Percentiles rank a stretch among this genome's conserved stretches.
phyloP scores from a whole-genome alignment of 2,113 vertebrate species.

The Neogobius melanostomus region DNA sequence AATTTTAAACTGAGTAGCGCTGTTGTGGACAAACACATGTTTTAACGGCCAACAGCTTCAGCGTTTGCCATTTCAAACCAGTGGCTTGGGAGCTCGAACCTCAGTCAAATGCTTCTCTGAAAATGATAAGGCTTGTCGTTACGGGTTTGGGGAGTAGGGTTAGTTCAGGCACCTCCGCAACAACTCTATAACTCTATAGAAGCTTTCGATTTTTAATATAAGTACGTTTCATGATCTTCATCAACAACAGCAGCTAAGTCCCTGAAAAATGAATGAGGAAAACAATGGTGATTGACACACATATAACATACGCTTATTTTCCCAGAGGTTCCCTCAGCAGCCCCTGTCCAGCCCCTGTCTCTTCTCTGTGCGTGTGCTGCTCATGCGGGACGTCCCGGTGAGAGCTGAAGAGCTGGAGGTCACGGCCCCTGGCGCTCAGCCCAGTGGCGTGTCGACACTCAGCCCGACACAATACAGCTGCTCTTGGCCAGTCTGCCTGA shows the following conservation, averaged over 20 bases:
- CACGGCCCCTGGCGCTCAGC: constrained; percentile 24
- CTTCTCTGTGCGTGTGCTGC: constrained; percentile 22
- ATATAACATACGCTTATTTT: neutral
- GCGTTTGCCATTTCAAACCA: too few species aligned
- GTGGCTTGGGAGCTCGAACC: too few species aligned
- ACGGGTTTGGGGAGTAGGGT: too few species aligned
- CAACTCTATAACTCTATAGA: too few species aligned
- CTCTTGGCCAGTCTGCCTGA: constrained; percentile 21
- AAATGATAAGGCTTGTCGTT: too few species aligned
- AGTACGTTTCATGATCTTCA: neutral
- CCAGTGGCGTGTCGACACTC: constrained; percentile 26
- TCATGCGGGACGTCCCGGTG: constrained; percentile 43
- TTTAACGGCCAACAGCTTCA: too few species aligned
- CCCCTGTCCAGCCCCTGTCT: constrained; percentile 22
- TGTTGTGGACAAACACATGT: constrained; percentile 42
- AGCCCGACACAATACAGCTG: constrained; percentile 43
- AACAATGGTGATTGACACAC: neutral
- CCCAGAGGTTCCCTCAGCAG: neutral
- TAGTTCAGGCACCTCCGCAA: too few species aligned
- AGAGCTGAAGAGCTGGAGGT: constrained; percentile 39
- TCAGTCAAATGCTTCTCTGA: too few species aligned
- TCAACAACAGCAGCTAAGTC: neutral
- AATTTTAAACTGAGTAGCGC: constrained; percentile 24
- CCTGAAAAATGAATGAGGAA: neutral
- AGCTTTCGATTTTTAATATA: too few species aligned